A percentile compares a stretch with the other conserved stretches of the same genome.
Conservation (phyloP, 2,888 invertebrate species). For the Bursaphelenchus okinawaensis region DNA sequence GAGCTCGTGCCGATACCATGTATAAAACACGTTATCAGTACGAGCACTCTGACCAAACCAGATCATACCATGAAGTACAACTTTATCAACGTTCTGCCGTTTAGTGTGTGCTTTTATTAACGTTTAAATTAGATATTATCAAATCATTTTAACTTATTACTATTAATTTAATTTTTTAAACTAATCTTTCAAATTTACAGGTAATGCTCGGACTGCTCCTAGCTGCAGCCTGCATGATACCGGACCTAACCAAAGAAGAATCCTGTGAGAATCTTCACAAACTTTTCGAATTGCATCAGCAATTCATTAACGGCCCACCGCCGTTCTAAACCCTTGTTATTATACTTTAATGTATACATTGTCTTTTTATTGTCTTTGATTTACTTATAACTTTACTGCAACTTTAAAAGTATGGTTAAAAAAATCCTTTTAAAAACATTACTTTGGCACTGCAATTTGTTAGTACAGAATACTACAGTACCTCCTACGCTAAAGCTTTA, state of each 20-base stretch:
- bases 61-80: too few species aligned
- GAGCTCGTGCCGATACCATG: too few species aligned
- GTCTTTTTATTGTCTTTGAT: not conserved
- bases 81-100: too few species aligned
- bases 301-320: slow-evolving; percentile 86
- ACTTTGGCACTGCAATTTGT: too few species aligned
- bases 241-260: slow-evolving; percentile 75
- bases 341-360: not conserved
- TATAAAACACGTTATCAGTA: too few species aligned
- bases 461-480: too few species aligned
- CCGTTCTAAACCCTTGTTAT: slow-evolving; percentile 68
- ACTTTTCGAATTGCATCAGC: slow-evolving; percentile 78
- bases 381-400: too few species aligned
- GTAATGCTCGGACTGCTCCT: slow-evolving; percentile 84
- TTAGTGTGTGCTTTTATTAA: too few species aligned
- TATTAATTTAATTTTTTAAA: not conserved
- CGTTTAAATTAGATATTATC: not conserved
- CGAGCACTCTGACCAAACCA: too few species aligned
- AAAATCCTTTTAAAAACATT: too few species aligned
- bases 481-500: too few species aligned
- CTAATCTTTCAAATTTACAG: slow-evolving; percentile 65
- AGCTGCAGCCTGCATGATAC: slow-evolving; percentile 85
- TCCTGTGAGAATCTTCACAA: slow-evolving; percentile 78
- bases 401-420: too few species aligned
- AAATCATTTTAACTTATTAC: not conserved